These are phyloP conservation scores for Pantherophis alleghaniensis DNA, from an alignment of 2,797 vertebrate genomes.

Conservation along the genomic window DNA sequence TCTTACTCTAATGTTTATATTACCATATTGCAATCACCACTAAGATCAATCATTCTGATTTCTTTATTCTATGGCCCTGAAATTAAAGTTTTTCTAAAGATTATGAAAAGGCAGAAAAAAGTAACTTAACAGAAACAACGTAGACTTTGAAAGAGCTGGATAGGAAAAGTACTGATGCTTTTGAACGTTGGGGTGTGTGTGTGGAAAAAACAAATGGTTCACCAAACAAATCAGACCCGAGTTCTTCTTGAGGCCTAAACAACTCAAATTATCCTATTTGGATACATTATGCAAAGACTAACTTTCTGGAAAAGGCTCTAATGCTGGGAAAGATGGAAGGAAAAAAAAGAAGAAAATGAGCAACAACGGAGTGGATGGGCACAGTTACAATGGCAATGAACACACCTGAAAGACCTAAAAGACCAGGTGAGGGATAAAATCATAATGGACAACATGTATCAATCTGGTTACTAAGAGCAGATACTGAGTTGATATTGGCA, in stretches of 20 bases:
- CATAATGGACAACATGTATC: not conserved
- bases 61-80: conserved; percentile 19
- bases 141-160: not conserved
- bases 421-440: not conserved
- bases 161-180: not conserved
- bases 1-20: not conserved
- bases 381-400: not conserved
- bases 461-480: not conserved
- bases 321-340: not conserved
- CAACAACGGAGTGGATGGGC: not conserved
- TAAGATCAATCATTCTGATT: not conserved
- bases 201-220: not conserved
- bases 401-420: not conserved
- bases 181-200: not conserved
- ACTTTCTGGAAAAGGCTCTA: not conserved
- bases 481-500: not conserved
- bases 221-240: not conserved
- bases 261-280: not conserved
- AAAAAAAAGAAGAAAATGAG: not conserved
- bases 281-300: not conserved
- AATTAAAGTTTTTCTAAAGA: not conserved
- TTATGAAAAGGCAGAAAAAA: not conserved
- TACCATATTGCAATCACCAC: not conserved
- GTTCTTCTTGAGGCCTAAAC: not conserved
- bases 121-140: not conserved